These are phyloP conservation scores for Gobionotothen gibberifrons DNA, from an alignment of 2,797 vertebrate genomes.

Conservation along the genomic window DNA sequence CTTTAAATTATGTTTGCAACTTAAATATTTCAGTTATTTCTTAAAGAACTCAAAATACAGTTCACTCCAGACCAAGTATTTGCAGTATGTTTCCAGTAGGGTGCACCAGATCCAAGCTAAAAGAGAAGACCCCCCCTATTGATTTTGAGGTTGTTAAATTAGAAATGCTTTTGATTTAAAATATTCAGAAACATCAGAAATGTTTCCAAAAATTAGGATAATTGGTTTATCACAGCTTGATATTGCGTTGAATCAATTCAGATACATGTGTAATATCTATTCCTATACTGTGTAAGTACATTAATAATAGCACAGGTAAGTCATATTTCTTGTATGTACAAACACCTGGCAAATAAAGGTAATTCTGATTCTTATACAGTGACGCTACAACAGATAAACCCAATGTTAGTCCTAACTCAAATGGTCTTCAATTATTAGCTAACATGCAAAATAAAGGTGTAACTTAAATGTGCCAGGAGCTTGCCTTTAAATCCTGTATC, in stretches of 20 bases:
- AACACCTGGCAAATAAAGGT: not conserved
- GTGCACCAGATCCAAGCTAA: conserved; percentile 58
- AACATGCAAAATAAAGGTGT: conserved; percentile 4
- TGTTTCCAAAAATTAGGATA: not conserved
- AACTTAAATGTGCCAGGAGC: conserved; percentile 2
- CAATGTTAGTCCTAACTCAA: not conserved
- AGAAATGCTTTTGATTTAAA: not conserved
- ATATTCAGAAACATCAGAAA: not conserved
- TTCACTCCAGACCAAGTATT: conserved; percentile 7
- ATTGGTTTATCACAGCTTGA: not conserved
- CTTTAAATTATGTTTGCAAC: not conserved
- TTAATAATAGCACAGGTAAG: too few species aligned
- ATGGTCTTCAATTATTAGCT: not conserved
- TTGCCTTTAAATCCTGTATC: conserved; percentile 24
- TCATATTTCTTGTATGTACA: too few species aligned
- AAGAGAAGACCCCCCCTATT: not conserved
- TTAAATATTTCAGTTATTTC: not conserved
- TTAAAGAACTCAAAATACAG: conserved; percentile 7
- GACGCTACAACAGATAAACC: not conserved
- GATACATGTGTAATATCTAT: too few species aligned
- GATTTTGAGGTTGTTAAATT: not conserved
- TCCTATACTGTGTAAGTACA: too few species aligned
- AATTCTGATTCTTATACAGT: not conserved
- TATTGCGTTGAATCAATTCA: not conserved
- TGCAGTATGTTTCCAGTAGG: conserved; percentile 64